A percentile compares a stretch with the other conserved stretches of the same genome.
Conservation (phyloP, 2,888 invertebrate genomes). For the Neoascia interrupta region DNA sequence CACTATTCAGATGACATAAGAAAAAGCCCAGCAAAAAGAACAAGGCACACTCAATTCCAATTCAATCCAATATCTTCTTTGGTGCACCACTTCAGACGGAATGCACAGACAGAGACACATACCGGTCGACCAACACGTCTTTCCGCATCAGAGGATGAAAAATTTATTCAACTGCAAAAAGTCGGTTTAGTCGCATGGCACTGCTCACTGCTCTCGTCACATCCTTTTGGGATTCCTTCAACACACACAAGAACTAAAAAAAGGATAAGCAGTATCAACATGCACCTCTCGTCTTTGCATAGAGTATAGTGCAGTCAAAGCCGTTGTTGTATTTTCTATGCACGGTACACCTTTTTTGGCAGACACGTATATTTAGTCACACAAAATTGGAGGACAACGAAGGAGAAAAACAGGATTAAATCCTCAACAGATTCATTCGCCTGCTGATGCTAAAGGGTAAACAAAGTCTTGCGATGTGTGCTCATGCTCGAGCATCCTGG, state of each 20-base stretch:
- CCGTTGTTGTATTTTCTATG: conserved; percentile 26
- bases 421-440: conserved; percentile 63
- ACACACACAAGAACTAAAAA: conserved; percentile 11
- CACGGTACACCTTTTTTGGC: conserved; percentile 39
- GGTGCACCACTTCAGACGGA: conserved; percentile 41
- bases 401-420: conserved; percentile 48
- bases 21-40: conserved; percentile 15
- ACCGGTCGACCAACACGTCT: conserved; percentile 33
- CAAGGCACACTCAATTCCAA: conserved; percentile 29
- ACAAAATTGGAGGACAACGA: conserved; percentile 30
- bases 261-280: not conserved
- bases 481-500: conserved; percentile 51
- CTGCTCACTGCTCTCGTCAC: not conserved
- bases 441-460: conserved; percentile 59
- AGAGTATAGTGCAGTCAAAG: not conserved
- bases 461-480: conserved; percentile 65
- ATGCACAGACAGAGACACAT: conserved; percentile 7
- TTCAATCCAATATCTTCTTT: conserved; percentile 43
- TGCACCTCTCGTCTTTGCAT: conserved; percentile 37
- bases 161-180: conserved; percentile 67
- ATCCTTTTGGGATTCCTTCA: conserved; percentile 53
- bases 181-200: conserved; percentile 58
- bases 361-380: conserved; percentile 60
- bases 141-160: conserved; percentile 51
- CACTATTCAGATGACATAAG: conserved; percentile 27